Evolutionary conservation across 1,140 invertebrate species (phyloP).

Genomic region (Manduca sexta): DNA sequence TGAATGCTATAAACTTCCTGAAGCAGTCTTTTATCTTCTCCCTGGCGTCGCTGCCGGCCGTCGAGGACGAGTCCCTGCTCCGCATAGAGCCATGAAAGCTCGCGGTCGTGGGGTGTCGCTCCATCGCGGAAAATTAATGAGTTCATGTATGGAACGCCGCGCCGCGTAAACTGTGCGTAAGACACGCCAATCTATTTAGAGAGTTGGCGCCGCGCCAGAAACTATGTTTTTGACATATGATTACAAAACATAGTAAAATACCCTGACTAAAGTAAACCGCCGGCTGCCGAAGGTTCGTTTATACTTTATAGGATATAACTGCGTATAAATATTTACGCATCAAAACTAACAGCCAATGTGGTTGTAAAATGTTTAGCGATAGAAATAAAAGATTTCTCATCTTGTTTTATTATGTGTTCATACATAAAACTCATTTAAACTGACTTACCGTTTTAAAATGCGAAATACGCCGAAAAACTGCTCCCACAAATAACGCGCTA

Average conservation of each 20-base stretch:
- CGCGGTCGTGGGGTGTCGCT: constrained; percentile 44
- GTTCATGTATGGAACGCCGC: constrained; percentile 9
- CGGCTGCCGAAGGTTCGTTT: not conserved
- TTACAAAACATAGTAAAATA: constrained; percentile 9
- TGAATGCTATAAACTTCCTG: constrained; percentile 88
- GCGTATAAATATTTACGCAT: too few relatives aligned
- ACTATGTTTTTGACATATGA: constrained; percentile 15
- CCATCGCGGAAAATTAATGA: constrained; percentile 30
- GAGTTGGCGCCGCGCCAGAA: constrained; percentile 47
- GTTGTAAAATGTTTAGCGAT: not conserved
- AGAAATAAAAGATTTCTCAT: too few relatives aligned
- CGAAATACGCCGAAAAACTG: too few relatives aligned
- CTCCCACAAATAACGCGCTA: too few relatives aligned
- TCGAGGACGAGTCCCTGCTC: constrained; percentile 80
- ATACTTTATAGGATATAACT: too few relatives aligned
- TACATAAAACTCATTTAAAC: too few relatives aligned
- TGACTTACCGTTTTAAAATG: too few relatives aligned
- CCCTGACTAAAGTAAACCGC: not conserved
- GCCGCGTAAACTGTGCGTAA: constrained; percentile 16
- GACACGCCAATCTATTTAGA: constrained; percentile 47
- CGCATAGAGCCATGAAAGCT: constrained; percentile 74
- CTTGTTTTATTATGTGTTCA: too few relatives aligned
- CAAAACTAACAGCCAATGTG: too few relatives aligned
- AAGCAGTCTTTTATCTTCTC: constrained; percentile 87
- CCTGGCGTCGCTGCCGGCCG: constrained; percentile 78